Conservation (phyloP, 2,888 invertebrate genomes). For the Sphecodes monilicornis region DNA sequence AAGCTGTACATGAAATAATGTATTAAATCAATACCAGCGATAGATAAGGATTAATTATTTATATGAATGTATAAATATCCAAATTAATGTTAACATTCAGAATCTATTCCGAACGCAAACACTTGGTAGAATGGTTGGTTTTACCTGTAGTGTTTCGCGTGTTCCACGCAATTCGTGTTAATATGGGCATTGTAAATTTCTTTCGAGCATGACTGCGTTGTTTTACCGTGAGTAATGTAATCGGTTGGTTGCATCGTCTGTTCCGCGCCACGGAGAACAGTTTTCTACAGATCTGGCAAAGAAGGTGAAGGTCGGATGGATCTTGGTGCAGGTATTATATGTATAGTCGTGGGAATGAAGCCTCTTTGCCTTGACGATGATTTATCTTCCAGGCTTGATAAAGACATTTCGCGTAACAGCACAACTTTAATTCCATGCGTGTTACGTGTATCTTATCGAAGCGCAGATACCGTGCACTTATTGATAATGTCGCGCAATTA, state of each 20-base stretch:
- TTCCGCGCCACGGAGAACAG: constrained; percentile 38
- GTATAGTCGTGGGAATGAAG: constrained; percentile 50
- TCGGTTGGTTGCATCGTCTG: constrained; percentile 20
- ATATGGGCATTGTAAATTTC: constrained; percentile 22
- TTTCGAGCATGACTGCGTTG: constrained; percentile 19
- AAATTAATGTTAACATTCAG: not conserved
- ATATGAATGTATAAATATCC: no score
- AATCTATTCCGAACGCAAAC: not conserved
- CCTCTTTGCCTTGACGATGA: constrained; percentile 23
- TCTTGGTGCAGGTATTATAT: constrained; percentile 25
- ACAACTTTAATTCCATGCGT: not conserved
- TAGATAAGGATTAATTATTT: no score
- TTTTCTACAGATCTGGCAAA: constrained; percentile 56
- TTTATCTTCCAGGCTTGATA: constrained; percentile 29
- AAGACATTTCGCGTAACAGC: not conserved
- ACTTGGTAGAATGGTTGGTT: not conserved
- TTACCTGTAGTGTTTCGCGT: not conserved
- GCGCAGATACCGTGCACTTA: not conserved
- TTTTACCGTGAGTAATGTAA: constrained; percentile 21
- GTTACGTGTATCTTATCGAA: constrained; percentile 1
- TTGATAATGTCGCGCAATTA: constrained; percentile 12
- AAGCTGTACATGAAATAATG: no score
- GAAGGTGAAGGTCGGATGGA: constrained; percentile 69
- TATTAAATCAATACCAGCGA: no score
- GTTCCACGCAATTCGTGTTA: constrained; percentile 37